These are phyloP conservation scores for Allolobophora icterica DNA, from an alignment of 2,888 invertebrate genomes.

Conservation along the genomic window DNA sequence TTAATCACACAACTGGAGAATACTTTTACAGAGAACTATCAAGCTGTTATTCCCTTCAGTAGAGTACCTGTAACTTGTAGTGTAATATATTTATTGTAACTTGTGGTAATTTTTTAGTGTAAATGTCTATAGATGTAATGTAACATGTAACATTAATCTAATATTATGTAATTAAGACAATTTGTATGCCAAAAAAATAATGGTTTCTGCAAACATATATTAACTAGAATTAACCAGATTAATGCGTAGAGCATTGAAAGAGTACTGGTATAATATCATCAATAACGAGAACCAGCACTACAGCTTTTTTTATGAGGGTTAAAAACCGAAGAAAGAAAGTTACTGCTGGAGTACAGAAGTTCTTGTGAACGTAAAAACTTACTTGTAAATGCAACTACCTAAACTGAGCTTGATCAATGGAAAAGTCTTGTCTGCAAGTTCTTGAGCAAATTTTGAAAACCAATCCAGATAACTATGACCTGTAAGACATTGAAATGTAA, in stretches of 20 bases:
- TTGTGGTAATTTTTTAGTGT: too few relatives aligned
- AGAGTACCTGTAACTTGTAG: background rate
- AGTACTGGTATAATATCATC: background rate
- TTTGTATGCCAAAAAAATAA: too few relatives aligned
- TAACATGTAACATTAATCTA: background rate
- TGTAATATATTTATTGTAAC: background rate
- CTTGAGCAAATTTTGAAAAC: slow-evolving; percentile 31
- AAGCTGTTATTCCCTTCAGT: background rate
- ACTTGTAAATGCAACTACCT: slow-evolving; percentile 18
- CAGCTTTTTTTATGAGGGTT: too few relatives aligned
- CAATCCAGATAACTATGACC: slow-evolving; percentile 27
- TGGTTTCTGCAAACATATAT: background rate
- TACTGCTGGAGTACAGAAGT: background rate
- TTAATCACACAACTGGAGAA: background rate
- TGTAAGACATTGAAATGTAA: background rate
- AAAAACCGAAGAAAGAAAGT: background rate
- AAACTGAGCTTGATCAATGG: background rate
- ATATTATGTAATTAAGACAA: background rate
- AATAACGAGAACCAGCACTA: background rate
- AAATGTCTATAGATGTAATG: too few relatives aligned
- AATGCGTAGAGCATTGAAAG: background rate
- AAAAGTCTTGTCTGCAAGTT: slow-evolving; percentile 30
- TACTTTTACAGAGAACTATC: background rate
- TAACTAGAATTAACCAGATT: background rate
- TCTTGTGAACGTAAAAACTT: background rate